A percentile compares a stretch with the other conserved stretches of the same genome.
Evolutionary conservation across 2,113 vertebrate species (phyloP).

Genomic region (Piaya cayana): DNA sequence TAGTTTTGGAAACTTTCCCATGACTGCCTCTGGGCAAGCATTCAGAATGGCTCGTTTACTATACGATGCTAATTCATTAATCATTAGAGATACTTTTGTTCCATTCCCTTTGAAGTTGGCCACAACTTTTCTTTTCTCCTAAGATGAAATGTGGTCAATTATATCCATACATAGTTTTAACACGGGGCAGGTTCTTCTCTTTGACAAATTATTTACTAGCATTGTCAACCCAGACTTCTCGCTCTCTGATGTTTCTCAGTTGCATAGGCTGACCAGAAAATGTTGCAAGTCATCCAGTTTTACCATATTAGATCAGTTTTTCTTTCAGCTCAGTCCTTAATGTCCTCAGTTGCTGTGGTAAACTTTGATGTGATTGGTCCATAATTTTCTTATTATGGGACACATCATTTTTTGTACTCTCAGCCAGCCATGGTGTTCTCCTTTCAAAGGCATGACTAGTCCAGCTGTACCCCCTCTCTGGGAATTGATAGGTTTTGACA

Average conservation of each 20-base stretch:
- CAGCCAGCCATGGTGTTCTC: background rate
- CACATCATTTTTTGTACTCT: background rate
- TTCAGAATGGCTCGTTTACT: slow-evolving; percentile 68
- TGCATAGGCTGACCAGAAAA: slow-evolving; percentile 51
- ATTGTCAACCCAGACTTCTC: slow-evolving; percentile 26
- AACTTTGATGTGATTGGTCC: background rate
- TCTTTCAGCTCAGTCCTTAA: background rate
- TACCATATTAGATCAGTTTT: background rate
- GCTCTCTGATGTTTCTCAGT: slow-evolving; percentile 8
- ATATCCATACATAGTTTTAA: slow-evolving; percentile 55
- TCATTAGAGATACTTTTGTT: slow-evolving; percentile 67
- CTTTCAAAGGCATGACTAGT: background rate
- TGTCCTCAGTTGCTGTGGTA: background rate
- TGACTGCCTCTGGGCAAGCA: slow-evolving; percentile 61
- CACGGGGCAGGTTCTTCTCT: slow-evolving; percentile 43
- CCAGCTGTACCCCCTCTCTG: background rate
- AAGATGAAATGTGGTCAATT: slow-evolving; percentile 68
- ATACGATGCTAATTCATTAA: slow-evolving; percentile 71
- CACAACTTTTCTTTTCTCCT: slow-evolving; percentile 67
- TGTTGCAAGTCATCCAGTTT: background rate
- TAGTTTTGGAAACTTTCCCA: slow-evolving; percentile 71
- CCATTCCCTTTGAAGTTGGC: slow-evolving; percentile 61
- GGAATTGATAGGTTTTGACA: background rate
- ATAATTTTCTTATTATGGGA: slow-evolving; percentile 16
- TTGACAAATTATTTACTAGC: slow-evolving; percentile 42